These are phyloP conservation scores for Mobula hypostoma DNA, from an alignment of 2,113 vertebrate species.

Conservation along the genomic window DNA sequence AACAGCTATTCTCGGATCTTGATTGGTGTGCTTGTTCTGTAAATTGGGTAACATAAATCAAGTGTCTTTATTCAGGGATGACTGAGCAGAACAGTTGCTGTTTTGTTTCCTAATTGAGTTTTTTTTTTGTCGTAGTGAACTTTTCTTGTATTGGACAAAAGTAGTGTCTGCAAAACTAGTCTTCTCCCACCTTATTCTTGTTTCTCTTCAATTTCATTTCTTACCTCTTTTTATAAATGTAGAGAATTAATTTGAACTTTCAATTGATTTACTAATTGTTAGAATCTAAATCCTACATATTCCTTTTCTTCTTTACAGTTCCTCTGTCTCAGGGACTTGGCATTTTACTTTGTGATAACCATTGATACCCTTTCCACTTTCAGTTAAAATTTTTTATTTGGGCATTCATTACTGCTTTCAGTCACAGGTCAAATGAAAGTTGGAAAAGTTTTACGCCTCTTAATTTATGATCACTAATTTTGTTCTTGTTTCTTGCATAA, in stretches of 20 bases:
- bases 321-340: slow-evolving; percentile 89
- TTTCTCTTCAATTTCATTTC: not conserved
- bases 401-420: slow-evolving; percentile 43
- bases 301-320: slow-evolving; percentile 68
- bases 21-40: not conserved
- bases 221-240: not conserved
- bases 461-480: not conserved
- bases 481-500: not conserved
- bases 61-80: not conserved
- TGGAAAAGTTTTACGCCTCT: slow-evolving; percentile 45
- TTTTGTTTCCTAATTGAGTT: not conserved
- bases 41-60: not conserved
- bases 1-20: not conserved
- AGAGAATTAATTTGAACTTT: not conserved
- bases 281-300: slow-evolving; percentile 20
- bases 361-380: slow-evolving; percentile 71
- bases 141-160: slow-evolving; percentile 20
- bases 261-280: not conserved
- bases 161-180: not conserved
- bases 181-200: not conserved
- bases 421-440: slow-evolving; percentile 53
- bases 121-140: not conserved
- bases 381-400: slow-evolving; percentile 42
- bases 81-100: not conserved
- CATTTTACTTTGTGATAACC: slow-evolving; percentile 98